These are phyloP conservation scores for Heliconius melpomene DNA, from an alignment of 1,140 invertebrate genomes.

Conservation along the genomic window DNA sequence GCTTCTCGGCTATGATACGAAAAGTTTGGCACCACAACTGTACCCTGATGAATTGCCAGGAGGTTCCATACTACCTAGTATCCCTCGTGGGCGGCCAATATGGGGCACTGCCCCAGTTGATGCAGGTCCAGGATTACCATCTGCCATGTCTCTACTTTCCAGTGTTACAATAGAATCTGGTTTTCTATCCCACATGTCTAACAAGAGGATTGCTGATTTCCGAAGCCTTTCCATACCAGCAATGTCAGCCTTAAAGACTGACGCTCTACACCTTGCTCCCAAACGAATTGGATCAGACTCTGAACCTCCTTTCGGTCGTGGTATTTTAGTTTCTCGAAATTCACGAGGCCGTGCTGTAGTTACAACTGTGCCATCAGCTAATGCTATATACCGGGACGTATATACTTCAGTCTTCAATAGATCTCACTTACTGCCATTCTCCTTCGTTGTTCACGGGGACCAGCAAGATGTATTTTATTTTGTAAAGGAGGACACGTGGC, in stretches of 20 bases:
- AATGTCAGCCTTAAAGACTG: slow-evolving; percentile 87
- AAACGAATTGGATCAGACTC: slow-evolving; percentile 88
- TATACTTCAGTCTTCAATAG: slow-evolving; percentile 97
- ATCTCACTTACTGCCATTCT: slow-evolving; percentile 93
- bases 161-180: slow-evolving; percentile 88
- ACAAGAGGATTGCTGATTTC: slow-evolving; percentile 88
- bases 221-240: slow-evolving; percentile 87
- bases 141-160: slow-evolving; percentile 77
- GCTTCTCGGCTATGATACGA: slow-evolving; percentile 92
- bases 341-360: slow-evolving; percentile 90
- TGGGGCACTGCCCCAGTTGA: slow-evolving; percentile 82
- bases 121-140: slow-evolving; percentile 74
- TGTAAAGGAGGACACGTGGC: slow-evolving; percentile 94
- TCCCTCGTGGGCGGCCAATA: slow-evolving; percentile 82
- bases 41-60: slow-evolving; percentile 85
- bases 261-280: slow-evolving; percentile 86
- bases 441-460: slow-evolving; percentile 93
- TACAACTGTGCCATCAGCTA: slow-evolving; percentile 92
- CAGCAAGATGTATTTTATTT: slow-evolving; percentile 97
- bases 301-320: slow-evolving; percentile 94
- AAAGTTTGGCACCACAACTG: slow-evolving; percentile 92
- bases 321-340: slow-evolving; percentile 92
- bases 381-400: slow-evolving; percentile 94
- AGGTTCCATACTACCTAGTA: slow-evolving; percentile 82
- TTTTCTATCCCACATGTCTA: slow-evolving; percentile 88